Conservation (phyloP, 2,797 vertebrate species). For the Brachyalestes nurse region DNA sequence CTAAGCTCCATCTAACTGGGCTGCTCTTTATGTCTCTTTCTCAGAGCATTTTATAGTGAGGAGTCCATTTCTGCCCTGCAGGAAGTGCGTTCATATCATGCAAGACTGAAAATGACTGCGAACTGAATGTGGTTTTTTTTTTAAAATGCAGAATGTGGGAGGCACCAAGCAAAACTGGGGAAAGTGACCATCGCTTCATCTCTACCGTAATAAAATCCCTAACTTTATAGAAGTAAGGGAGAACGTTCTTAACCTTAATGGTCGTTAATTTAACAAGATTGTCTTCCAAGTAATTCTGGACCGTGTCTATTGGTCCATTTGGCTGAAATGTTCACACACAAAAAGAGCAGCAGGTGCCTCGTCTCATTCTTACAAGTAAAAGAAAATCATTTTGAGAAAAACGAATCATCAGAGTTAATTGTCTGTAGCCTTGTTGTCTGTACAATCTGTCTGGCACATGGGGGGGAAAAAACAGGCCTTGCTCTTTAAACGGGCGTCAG, state of each 20-base stretch:
- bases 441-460: not conserved
- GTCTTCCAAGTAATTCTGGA: not conserved
- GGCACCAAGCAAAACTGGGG: not conserved
- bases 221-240: not conserved
- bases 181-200: not conserved
- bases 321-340: not conserved
- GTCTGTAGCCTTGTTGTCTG: not conserved
- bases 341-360: too few species aligned
- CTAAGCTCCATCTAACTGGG: not conserved
- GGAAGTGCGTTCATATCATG: constrained; percentile 33
- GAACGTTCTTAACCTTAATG: not conserved
- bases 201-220: not conserved
- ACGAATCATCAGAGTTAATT: not conserved
- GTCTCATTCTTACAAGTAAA: too few species aligned
- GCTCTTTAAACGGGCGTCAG: not conserved
- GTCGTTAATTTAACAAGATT: not conserved
- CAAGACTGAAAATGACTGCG: constrained; percentile 16
- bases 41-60: constrained; percentile 12
- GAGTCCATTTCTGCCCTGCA: constrained; percentile 30
- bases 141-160: constrained; percentile 3
- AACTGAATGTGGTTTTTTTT: constrained; percentile 20
- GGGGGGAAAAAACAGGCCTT: not conserved
- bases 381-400: not conserved
- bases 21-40: not conserved
- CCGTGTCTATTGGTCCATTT: not conserved